phyloP scores from a whole-genome alignment of 92 coral and sea anemone species.

The Porites lobata region DNA sequence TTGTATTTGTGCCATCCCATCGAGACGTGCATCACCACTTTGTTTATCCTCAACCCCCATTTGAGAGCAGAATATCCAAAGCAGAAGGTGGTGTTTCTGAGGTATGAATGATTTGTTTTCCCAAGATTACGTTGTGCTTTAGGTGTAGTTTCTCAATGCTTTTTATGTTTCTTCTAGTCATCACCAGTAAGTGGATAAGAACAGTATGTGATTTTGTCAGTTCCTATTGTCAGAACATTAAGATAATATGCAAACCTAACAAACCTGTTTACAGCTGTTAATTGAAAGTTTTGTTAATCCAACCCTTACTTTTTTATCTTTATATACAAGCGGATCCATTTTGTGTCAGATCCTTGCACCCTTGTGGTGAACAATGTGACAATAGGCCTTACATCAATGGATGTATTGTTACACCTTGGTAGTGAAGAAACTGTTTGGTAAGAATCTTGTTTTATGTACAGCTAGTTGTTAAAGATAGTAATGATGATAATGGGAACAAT shows the following conservation, averaged over 20 bases:
- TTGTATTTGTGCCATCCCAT: constrained; percentile 94
- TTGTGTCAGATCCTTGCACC: constrained; percentile 97
- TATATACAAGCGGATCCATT: constrained; percentile 76
- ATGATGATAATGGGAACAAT: not conserved
- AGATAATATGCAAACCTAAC: too few relatives aligned
- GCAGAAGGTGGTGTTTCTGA: not conserved
- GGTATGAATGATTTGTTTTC: not conserved
- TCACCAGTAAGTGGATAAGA: too few relatives aligned
- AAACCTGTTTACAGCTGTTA: too few relatives aligned
- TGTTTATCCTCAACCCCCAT: constrained; percentile 99
- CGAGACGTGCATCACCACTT: constrained; percentile 93
- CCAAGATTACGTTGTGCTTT: too few relatives aligned
- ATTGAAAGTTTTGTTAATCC: not conserved
- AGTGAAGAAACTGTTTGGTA: constrained; percentile 97
- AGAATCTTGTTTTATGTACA: constrained; percentile 20
- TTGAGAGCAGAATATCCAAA: constrained; percentile 22
- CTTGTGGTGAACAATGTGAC: constrained; percentile 86
- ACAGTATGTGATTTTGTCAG: too few relatives aligned
- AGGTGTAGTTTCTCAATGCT: too few relatives aligned
- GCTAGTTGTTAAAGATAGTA: not conserved
- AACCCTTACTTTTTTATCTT: not conserved
- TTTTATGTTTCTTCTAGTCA: too few relatives aligned
- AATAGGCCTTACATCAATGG: constrained; percentile 91
- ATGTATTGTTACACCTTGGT: constrained; percentile 89
- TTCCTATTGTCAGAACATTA: too few relatives aligned